A percentile compares a stretch with the other conserved stretches of the same genome.
These are phyloP conservation scores for Drosophila dives DNA, from an alignment of 2,888 invertebrate genomes.

Conservation along the genomic window DNA sequence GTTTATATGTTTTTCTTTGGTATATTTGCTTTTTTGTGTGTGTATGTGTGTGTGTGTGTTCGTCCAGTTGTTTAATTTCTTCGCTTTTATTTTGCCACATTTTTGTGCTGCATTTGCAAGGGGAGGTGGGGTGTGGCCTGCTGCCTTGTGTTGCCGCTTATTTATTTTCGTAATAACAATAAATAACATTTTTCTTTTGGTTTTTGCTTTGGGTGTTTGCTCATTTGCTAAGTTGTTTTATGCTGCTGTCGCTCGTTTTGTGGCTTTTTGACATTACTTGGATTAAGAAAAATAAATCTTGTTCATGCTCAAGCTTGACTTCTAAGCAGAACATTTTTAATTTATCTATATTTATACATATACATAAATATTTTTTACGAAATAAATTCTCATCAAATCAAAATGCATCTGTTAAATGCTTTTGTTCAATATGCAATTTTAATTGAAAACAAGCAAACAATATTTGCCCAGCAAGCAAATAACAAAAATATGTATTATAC, in stretches of 20 bases:
- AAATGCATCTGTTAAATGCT: neutral
- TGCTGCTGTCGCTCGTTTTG: conserved; percentile 79
- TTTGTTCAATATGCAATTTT: conserved; percentile 15
- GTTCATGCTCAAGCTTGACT: conserved; percentile 27
- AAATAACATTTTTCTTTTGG: conserved; percentile 76
- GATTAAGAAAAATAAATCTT: conserved; percentile 78
- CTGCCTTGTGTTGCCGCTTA: conserved; percentile 58
- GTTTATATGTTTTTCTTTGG: neutral
- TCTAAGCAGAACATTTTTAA: conserved; percentile 45
- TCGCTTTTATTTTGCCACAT: conserved; percentile 73
- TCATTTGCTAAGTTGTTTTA: conserved; percentile 78
- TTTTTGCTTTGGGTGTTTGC: conserved; percentile 46
- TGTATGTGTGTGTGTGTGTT: conserved; percentile 15
- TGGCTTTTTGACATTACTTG: conserved; percentile 80
- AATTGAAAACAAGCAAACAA: conserved; percentile 34
- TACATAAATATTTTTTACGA: neutral
- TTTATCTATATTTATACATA: conserved; percentile 1
- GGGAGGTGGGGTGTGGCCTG: conserved; percentile 34
- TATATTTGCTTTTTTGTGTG: conserved; percentile 17
- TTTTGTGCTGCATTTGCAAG: conserved; percentile 59
- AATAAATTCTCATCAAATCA: conserved; percentile 1
- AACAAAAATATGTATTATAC: neutral
- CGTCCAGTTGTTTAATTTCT: conserved; percentile 78
- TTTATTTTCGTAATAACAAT: conserved; percentile 80
- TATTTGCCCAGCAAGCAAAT: conserved; percentile 24